Base-by-base conservation (phyloP, 35 echinoderm and acorn worm genomes). In the Ptychodera flava region DNA sequence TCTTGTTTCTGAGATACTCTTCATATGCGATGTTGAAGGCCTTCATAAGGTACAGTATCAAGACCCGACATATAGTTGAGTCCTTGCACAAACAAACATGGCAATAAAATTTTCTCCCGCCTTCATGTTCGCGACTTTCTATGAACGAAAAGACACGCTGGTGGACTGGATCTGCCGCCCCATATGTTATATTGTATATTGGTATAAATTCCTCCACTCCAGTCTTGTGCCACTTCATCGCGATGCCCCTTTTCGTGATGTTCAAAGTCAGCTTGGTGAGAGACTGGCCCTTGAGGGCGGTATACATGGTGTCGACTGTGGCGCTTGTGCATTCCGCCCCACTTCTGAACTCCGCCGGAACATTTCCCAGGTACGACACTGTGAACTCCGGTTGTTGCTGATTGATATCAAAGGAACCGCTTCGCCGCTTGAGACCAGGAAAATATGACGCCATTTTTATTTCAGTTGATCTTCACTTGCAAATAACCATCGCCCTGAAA, bases 151-250 rank as follows among this genome's bases (percentile, higher is more conserved):
- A 99, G 12, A 99, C 93, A 29, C 89, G 84, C n/a, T 89, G 79
- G 35, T 92, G 92, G 31, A 36, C 38, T 32, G 90, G 91, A 75
- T 98, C 95, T 0, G 90, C 95, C 16, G 92, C 80, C 0, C 95
- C 95, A 33, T 98, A 98, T 1, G 89, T 94, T 38, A 98, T 86
- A 15, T 87, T 86, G 75, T 98, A 93, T 31, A 98, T 98, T 16
- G 95, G 95, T 14, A 98, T 88, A 38, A 98, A 98, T 1, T 90
- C 93, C 35, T 98, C 92, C 36, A 82, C 79, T 33, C 37, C 64
- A 30, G 31, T 76, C 33, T 22, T 64, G 6, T 64, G 45, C 22
- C 45, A 6, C 22, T 64, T 64, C 45, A 64, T 64, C 22, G 45
- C 22, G 22, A 64, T 64, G 6, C 45, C 45, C 22, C 22, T 64